Evolutionary conservation across 2,888 invertebrate genomes (phyloP).

Genomic region (Oscheius sp.): DNA sequence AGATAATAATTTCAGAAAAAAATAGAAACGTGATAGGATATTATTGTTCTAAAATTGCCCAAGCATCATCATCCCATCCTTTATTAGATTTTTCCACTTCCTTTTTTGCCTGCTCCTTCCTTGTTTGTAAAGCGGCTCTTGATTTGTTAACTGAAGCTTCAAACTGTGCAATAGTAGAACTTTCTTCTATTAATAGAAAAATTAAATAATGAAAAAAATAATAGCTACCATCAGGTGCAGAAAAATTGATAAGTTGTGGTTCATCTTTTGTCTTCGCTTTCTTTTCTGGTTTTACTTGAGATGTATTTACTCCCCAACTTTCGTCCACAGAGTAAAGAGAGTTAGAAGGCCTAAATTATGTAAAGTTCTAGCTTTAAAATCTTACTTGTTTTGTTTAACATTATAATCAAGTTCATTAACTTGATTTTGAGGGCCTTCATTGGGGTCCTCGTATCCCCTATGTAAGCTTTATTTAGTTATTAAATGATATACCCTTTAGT

Average conservation of each 20-base stretch:
- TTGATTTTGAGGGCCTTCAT: slow-evolving; percentile 33
- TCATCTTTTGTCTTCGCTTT: slow-evolving; percentile 8
- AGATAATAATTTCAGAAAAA: background rate
- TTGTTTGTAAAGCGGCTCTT: slow-evolving; percentile 18
- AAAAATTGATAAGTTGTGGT: slow-evolving; percentile 11
- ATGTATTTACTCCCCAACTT: background rate
- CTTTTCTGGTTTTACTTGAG: slow-evolving; percentile 11
- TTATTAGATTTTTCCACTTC: slow-evolving; percentile 28
- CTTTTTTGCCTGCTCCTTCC: slow-evolving; percentile 35
- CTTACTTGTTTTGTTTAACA: background rate
- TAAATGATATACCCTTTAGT: slow-evolving; percentile 36
- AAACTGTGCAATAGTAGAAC: slow-evolving; percentile 52
- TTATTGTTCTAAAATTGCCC: slow-evolving; percentile 66
- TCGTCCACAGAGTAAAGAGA: too few species aligned
- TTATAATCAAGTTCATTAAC: background rate
- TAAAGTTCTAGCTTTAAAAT: too few species aligned
- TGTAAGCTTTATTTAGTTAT: background rate
- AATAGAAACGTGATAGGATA: background rate
- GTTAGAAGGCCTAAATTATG: too few species aligned
- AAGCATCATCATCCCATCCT: slow-evolving; percentile 68
- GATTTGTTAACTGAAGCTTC: slow-evolving; percentile 48
- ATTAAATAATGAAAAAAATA: background rate
- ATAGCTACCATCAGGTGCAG: background rate
- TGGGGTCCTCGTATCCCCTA: slow-evolving; percentile 66
- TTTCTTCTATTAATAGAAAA: slow-evolving; percentile 12